Conservation (phyloP, 1,140 invertebrate genomes). For the Conus betulinus region DNA sequence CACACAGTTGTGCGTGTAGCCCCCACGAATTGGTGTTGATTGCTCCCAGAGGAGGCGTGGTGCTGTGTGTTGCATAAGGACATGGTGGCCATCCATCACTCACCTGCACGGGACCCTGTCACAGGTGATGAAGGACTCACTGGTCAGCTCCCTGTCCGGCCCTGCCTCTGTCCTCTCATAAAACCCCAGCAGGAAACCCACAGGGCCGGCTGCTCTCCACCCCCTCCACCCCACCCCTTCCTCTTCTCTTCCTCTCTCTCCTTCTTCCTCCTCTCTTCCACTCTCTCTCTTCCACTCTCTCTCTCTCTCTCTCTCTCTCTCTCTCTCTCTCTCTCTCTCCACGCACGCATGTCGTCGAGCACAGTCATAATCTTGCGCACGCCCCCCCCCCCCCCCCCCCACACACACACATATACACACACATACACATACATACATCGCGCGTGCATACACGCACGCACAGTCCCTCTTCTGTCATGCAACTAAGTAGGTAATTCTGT, state of each 20-base stretch:
- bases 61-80: too few species aligned
- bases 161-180: too few species aligned
- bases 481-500: too few species aligned
- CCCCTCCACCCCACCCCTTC: not conserved
- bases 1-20: too few species aligned
- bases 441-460: not conserved
- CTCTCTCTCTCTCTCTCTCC: not conserved
- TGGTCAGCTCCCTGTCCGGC: too few species aligned
- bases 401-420: constrained; percentile 1
- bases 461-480: not conserved
- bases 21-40: too few species aligned
- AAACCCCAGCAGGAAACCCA: too few species aligned
- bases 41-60: too few species aligned
- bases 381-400: not conserved
- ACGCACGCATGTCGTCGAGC: not conserved
- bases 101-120: too few species aligned
- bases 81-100: too few species aligned
- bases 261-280: not conserved
- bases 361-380: not conserved
- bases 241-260: not conserved
- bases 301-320: not conserved
- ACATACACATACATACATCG: not conserved
- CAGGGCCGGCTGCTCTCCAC: not conserved
- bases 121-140: too few species aligned
- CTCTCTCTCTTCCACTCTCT: not conserved